phyloP scores from a whole-genome alignment of 2,888 invertebrate genomes.

The Tetramorium bicarinatum region DNA sequence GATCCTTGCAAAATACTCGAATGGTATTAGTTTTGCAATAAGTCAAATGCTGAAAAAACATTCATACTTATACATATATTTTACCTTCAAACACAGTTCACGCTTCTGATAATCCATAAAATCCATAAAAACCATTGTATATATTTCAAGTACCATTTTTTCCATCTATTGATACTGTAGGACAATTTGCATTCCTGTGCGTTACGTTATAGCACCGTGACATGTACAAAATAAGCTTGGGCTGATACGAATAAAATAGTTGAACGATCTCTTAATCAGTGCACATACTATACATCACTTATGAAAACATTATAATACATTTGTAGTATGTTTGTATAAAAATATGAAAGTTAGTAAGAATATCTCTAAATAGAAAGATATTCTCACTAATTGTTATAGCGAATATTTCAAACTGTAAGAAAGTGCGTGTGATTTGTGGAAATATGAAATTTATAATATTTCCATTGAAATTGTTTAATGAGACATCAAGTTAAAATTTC shows the following conservation, averaged over 20 bases:
- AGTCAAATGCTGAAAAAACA: conserved; percentile 52
- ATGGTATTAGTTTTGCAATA: conserved; percentile 60
- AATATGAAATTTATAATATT: conserved; percentile 20
- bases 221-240: conserved; percentile 74
- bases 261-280: conserved; percentile 31
- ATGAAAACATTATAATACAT: conserved; percentile 9
- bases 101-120: conserved; percentile 57
- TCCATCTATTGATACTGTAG: conserved; percentile 60
- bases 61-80: conserved; percentile 26
- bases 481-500: not conserved
- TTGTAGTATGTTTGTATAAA: conserved; percentile 15
- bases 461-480: not conserved
- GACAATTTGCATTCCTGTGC: conserved; percentile 70
- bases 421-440: not conserved
- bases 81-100: conserved; percentile 51
- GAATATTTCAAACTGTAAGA: conserved; percentile 16
- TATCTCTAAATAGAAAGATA: conserved; percentile 11
- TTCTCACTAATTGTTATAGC: conserved; percentile 21
- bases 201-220: conserved; percentile 74
- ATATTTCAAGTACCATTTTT: conserved; percentile 63
- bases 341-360: conserved; percentile 5
- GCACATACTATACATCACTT: conserved; percentile 11
- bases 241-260: conserved; percentile 66
- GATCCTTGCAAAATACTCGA: conserved; percentile 20
- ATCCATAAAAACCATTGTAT: conserved; percentile 66